phyloP scores from a whole-genome alignment of 2,113 vertebrate genomes.

The Microcebus murinus region DNA sequence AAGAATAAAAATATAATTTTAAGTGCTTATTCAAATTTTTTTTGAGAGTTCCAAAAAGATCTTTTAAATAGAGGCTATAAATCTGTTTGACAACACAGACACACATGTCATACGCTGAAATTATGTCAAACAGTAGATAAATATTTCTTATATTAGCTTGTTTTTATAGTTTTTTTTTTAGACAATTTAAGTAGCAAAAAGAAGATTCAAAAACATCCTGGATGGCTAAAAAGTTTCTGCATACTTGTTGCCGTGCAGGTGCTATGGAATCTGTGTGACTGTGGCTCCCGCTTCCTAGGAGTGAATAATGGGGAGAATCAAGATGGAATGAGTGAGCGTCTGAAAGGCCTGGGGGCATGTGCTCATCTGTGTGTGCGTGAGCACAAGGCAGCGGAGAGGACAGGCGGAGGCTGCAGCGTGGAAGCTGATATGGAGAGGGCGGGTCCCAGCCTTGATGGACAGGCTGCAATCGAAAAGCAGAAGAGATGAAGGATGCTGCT shows the following conservation, averaged over 20 bases:
- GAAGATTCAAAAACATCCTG: background rate
- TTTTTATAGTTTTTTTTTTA: background rate
- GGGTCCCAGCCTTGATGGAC: background rate
- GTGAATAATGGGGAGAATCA: background rate
- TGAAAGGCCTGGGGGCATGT: background rate
- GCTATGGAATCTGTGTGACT: background rate
- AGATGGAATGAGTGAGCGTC: background rate
- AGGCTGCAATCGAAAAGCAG: background rate
- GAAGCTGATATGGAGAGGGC: background rate
- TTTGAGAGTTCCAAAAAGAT: slow-evolving; percentile 24
- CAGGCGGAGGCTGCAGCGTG: background rate
- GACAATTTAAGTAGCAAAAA: background rate
- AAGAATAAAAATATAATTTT: background rate
- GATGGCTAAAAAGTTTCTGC: background rate
- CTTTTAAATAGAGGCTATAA: slow-evolving; percentile 23
- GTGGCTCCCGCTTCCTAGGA: background rate
- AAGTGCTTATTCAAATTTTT: background rate
- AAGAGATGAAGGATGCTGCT: background rate
- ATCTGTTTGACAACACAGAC: background rate
- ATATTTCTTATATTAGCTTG: background rate
- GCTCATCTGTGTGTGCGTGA: background rate
- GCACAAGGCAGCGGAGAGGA: background rate
- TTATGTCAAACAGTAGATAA: background rate
- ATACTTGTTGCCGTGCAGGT: background rate
- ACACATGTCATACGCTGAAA: background rate